These are phyloP conservation scores for Agrochola lota DNA, from an alignment of 2,888 invertebrate genomes.

Conservation along the genomic window DNA sequence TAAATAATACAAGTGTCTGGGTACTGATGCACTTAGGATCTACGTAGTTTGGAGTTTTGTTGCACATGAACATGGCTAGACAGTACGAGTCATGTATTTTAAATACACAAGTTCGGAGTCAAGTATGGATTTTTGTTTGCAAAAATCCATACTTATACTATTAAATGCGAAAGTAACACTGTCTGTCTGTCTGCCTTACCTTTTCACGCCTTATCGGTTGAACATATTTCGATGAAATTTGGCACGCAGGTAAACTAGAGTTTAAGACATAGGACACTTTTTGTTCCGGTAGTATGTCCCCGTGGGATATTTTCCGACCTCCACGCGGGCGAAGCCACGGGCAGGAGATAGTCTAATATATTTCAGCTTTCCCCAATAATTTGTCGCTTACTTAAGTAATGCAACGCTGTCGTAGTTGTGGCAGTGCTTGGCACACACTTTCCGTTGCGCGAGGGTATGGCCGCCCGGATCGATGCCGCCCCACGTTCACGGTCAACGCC, in stretches of 20 bases:
- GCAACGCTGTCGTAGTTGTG: slow-evolving; percentile 46
- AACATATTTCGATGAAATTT: background rate
- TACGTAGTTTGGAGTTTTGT: background rate
- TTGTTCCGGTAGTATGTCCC: background rate
- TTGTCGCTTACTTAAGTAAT: slow-evolving; percentile 25
- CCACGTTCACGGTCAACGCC: slow-evolving; percentile 91
- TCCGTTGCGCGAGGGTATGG: slow-evolving; percentile 90
- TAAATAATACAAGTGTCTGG: slow-evolving; percentile 16
- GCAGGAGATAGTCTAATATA: background rate
- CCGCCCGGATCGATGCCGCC: slow-evolving; percentile 87
- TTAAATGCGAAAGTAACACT: background rate
- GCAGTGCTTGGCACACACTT: slow-evolving; percentile 76
- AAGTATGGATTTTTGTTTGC: background rate
- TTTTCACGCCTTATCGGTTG: background rate
- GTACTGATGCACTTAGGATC: slow-evolving; percentile 20
- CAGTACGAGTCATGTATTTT: background rate
- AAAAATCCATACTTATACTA: background rate
- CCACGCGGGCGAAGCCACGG: too few relatives aligned
- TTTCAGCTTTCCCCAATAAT: background rate
- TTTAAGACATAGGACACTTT: background rate
- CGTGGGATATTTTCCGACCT: background rate
- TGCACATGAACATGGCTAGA: background rate
- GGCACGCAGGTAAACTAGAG: too few relatives aligned
- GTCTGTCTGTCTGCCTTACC: background rate
- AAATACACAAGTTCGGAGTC: background rate